Conservation (phyloP, 1,140 invertebrate species). For the Dendroctonus ponderosae region DNA sequence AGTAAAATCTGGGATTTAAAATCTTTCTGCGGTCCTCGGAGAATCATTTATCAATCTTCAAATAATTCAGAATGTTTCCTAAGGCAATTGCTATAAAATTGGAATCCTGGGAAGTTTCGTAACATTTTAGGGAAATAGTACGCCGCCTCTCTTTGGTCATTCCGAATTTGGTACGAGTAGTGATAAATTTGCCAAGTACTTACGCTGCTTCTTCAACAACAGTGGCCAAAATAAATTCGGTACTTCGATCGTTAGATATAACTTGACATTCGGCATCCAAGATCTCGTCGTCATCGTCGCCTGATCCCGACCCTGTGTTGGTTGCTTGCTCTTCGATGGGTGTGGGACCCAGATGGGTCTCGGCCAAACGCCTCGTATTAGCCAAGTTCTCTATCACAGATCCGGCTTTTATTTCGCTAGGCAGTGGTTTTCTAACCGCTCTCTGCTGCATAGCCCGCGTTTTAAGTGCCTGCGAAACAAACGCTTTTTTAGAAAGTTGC, state of each 20-base stretch:
- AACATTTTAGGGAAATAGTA: no score
- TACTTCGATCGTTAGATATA: conserved; percentile 85
- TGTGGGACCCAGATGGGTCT: conserved; percentile 71
- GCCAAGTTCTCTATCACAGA: conserved; percentile 88
- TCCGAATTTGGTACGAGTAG: no score
- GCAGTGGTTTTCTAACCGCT: conserved; percentile 70
- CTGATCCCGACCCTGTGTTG: conserved; percentile 87
- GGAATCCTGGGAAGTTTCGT: no score
- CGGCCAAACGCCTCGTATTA: conserved; percentile 74
- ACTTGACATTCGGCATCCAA: conserved; percentile 74
- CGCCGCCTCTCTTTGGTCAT: no score
- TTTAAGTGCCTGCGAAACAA: conserved; percentile 65
- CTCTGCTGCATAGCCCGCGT: conserved; percentile 79
- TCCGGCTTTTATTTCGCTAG: conserved; percentile 70
- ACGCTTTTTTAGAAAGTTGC: neutral
- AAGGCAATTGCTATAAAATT: no score
- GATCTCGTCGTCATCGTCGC: conserved; percentile 75
- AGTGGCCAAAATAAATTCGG: conserved; percentile 83
- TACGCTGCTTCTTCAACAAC: conserved; percentile 74
- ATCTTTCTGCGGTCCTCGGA: no score
- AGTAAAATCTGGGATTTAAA: no score
- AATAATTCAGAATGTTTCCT: no score
- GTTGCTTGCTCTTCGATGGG: conserved; percentile 72
- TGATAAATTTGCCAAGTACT: no score
- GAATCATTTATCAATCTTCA: no score